Conservation (phyloP, 2,888 invertebrate species). For the Catocala fraxini region DNA sequence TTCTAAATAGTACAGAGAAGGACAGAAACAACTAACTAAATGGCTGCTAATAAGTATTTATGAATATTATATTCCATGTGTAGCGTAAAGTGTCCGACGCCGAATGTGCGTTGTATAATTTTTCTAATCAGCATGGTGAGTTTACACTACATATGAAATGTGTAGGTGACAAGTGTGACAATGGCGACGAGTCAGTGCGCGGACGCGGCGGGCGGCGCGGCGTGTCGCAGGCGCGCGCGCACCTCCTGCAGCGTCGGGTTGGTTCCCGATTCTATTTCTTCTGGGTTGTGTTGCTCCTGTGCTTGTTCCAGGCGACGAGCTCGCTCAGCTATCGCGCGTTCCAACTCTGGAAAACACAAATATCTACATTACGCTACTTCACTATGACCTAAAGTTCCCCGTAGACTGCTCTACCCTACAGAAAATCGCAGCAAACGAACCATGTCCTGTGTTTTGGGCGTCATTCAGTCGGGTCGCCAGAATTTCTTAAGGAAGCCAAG, state of each 20-base stretch:
- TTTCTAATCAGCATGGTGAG: constrained; percentile 3
- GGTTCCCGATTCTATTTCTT: constrained; percentile 72
- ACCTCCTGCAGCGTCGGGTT: constrained; percentile 80
- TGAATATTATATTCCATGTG: neutral
- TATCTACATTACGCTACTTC: neutral
- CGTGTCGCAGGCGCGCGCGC: constrained; percentile 81
- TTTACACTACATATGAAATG: constrained; percentile 8
- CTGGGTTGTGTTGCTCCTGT: constrained; percentile 61
- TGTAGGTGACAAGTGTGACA: neutral
- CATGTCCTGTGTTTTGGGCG: no score
- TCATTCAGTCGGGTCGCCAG: no score
- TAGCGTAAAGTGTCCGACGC: constrained; percentile 6
- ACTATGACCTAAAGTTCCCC: no score
- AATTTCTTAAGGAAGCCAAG: no score
- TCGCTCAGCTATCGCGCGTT: constrained; percentile 89
- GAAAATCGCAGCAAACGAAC: no score
- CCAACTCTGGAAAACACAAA: constrained; percentile 80
- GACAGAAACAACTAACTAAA: neutral
- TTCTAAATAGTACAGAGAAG: neutral
- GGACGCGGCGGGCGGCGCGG: constrained; percentile 73
- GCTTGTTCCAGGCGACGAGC: constrained; percentile 86
- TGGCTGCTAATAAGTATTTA: neutral
- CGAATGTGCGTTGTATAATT: constrained; percentile 8
- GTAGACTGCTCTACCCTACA: no score
- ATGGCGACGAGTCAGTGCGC: constrained; percentile 63